Base-by-base conservation (phyloP, 2,888 invertebrate genomes). In the Sesamia inferens region DNA sequence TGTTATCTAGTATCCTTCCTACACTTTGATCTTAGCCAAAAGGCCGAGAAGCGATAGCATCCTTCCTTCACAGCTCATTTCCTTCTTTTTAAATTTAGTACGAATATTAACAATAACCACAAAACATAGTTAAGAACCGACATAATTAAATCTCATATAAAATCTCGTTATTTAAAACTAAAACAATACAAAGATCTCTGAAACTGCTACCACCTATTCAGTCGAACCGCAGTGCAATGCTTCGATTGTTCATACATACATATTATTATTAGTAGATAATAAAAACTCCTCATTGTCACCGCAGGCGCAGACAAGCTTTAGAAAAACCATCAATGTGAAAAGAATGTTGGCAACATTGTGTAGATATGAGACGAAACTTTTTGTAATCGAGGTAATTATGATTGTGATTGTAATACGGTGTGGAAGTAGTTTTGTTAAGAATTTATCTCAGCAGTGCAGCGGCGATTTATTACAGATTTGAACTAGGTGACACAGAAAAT, bases 221-320 rank as follows among this genome's bases (percentile, higher is more conserved):
- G 78, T 61, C 22, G 42, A 72, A 74, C 66, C 68, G 24, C 58
- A 86, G 70, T 77, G 83, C 77, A 80, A 78, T 76, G 71, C 64
- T 39, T 74, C 85, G 69, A 87, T 86, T 85, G 87, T 87, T 84
- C 78, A 61, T 71, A 76, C 78, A 61, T 71, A 76, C 74, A 61
- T 76, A 77, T 73, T 81, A 85, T 75, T 66, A 75, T 39, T n/a
- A 31, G 31, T 31, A 31, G 31, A 31, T 31, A 24, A 76, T 59
- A 84, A 82, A 88, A 88, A 88, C 63, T 16, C 10, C 31, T 67
- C 88, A 88, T 88, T 88, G 88, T 88, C 83, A 75, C 75, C 69
- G 22, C 61, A 31, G 39, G 31, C 73, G 54, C 54, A 63, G 73
- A 16, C 55, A 68, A 42, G 67, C 61, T 79, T 51, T 65, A 68